Percentiles rank a stretch among this genome's conserved stretches.
phyloP scores from a whole-genome alignment of 2,797 vertebrate genomes.

The Falco peregrinus region DNA sequence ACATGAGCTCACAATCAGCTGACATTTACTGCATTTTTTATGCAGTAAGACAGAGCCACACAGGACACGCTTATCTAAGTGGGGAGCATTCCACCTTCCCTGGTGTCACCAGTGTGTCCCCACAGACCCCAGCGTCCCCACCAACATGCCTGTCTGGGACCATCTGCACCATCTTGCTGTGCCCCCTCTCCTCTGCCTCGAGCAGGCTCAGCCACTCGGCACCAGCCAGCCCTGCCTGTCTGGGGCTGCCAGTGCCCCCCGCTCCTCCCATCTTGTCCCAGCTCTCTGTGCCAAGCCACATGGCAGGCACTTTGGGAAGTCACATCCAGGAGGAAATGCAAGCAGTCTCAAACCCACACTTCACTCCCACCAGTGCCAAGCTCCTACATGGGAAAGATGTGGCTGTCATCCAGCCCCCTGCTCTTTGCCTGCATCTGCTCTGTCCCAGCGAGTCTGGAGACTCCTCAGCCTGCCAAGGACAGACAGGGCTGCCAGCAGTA shows the following conservation, averaged over 20 bases:
- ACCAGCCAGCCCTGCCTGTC: background rate
- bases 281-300: background rate
- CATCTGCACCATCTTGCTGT: background rate
- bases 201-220: background rate
- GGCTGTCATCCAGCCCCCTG: background rate
- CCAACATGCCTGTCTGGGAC: background rate
- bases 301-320: background rate
- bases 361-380: background rate
- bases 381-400: background rate
- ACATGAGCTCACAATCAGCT: background rate
- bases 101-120: background rate
- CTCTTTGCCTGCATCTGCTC: background rate
- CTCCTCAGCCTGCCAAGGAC: background rate
- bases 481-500: background rate
- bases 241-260: background rate
- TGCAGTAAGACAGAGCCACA: background rate
- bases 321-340: background rate
- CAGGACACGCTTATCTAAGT: background rate
- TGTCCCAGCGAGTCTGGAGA: background rate
- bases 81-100: rapidly evolving
- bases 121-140: background rate
- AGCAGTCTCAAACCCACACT: background rate
- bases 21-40: background rate
- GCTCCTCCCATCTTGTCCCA: background rate
- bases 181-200: background rate